Evolutionary conservation across 2,113 vertebrate genomes (phyloP), one percentile per base, ranked within the genome.

Genomic region (Edolisoma coerulescens): DNA sequence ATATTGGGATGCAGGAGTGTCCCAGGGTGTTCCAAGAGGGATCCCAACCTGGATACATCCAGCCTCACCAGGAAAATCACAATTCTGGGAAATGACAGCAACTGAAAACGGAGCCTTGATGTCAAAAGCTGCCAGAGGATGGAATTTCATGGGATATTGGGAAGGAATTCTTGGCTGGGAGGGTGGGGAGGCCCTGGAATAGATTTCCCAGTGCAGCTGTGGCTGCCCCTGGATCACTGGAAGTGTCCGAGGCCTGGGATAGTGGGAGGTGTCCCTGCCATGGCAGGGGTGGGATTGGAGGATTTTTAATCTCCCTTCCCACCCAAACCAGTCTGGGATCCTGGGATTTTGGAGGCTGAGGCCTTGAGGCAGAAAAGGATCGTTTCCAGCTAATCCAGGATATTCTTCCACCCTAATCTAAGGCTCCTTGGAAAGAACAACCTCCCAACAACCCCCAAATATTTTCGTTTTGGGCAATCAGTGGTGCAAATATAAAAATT

Each of bases 1-100:
- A 9, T 17, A 2, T 1, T 13, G 13, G 59, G 39, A 53, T 24
- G 32, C 11, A 6, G 10, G 8, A 23, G 7, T 3, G 39, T 18
- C n/a, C 32, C 61, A 16, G 44, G 27, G 5, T 9, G 27, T 24
- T 53, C 16, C 15, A 49, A 85, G 35, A 49, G 50, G 27, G 69
- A 94, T 56, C 27, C 16, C 64, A 52, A 1, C 7, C 49, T 17
- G 37, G 28, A 22, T 27, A 4, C 22, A 27, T 14, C 16, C 69
- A 76, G 9, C 30, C 42, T 47, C 32, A 7, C 16, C 2, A 2
- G 59, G 73, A 50, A 64, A 57, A 82, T 2, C 6, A 1, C 13
- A 10, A 4, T 26, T 47, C 15, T 28, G 52, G 45, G 49, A 27
- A 54, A 20, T 4, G 6, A 21, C 1, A 73, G 49, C 1, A 17